Percentiles rank a stretch among this genome's conserved stretches.
These are phyloP conservation scores for Isaurus tuberculatus DNA, from an alignment of 92 coral and sea anemone genomes.

Conservation along the genomic window DNA sequence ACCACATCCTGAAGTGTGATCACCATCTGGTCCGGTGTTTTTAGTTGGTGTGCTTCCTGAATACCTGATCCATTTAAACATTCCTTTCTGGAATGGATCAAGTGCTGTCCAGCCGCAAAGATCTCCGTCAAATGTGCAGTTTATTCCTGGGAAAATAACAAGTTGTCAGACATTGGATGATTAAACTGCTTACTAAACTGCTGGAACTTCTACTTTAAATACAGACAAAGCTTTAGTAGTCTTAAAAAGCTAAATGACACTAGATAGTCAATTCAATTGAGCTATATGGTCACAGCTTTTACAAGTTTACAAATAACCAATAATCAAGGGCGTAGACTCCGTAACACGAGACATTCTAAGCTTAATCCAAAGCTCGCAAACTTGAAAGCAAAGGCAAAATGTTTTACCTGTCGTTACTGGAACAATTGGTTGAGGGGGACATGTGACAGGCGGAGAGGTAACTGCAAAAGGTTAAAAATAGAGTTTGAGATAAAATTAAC, in stretches of 20 bases:
- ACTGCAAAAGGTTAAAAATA: neutral
- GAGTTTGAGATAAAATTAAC: too few relatives aligned
- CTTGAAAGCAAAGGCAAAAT: neutral
- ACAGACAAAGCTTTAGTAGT: too few relatives aligned
- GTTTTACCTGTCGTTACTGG: constrained; percentile 13
- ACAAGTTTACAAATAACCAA: too few relatives aligned
- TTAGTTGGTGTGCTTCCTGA: constrained; percentile 30
- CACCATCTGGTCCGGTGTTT: constrained; percentile 20
- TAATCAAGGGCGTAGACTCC: too few relatives aligned
- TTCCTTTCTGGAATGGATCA: neutral
- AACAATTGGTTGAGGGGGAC: constrained; percentile 30
- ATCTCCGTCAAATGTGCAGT: constrained; percentile 37
- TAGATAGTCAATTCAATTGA: too few relatives aligned
- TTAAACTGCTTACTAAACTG: too few relatives aligned
- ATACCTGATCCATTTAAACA: constrained; percentile 22
- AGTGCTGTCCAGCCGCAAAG: constrained; percentile 37
- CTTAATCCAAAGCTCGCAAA: too few relatives aligned
- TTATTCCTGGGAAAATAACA: constrained; percentile 7
- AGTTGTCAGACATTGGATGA: too few relatives aligned
- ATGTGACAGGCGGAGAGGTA: constrained; percentile 14
- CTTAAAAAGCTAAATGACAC: too few relatives aligned
- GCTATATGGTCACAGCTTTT: too few relatives aligned
- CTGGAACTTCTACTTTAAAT: too few relatives aligned
- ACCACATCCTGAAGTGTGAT: constrained; percentile 46
- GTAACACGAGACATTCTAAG: too few relatives aligned